phyloP scores from a whole-genome alignment of 1,140 invertebrate genomes.

The Pachyrhynchus sulphureomaculatus region DNA sequence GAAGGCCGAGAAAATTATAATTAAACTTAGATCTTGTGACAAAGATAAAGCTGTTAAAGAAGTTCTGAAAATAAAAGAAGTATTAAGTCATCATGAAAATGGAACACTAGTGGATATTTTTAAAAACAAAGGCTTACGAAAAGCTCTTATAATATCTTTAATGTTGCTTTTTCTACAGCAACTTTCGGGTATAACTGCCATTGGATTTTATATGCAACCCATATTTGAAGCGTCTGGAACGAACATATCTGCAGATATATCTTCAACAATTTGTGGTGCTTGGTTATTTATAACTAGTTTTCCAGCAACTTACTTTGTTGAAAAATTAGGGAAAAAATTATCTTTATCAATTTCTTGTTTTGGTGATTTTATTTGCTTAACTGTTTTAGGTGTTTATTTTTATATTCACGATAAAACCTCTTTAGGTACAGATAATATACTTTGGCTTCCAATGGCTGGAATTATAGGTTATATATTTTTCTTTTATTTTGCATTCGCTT shows the following conservation, averaged over 20 bases:
- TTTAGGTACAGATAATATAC: conserved; percentile 49
- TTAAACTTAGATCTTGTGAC: conserved; percentile 60
- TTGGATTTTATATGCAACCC: conserved; percentile 74
- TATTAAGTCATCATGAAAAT: conserved; percentile 3
- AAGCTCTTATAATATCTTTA: conserved; percentile 68
- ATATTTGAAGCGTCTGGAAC: conserved; percentile 67
- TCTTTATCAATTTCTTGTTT: conserved; percentile 63
- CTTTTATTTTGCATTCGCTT: conserved; percentile 67
- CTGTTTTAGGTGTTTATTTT: conserved; percentile 61
- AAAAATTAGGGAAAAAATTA: conserved; percentile 67
- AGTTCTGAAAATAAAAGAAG: conserved; percentile 45
- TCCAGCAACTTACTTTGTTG: conserved; percentile 63
- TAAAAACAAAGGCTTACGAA: conserved; percentile 57
- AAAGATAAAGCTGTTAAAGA: conserved; percentile 59
- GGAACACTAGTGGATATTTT: conserved; percentile 42
- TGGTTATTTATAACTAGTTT: conserved; percentile 61
- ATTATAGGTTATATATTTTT: conserved; percentile 68
- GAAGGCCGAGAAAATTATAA: conserved; percentile 63
- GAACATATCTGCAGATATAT: conserved; percentile 56
- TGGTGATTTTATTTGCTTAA: conserved; percentile 56
- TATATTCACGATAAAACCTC: conserved; percentile 53
- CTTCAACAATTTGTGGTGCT: conserved; percentile 73
- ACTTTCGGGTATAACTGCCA: conserved; percentile 76
- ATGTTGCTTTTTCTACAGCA: conserved; percentile 72
- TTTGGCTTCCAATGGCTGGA: conserved; percentile 63